Evolutionary conservation across 2,113 vertebrate species (phyloP).

Genomic region (Ariopsis seemanni): DNA sequence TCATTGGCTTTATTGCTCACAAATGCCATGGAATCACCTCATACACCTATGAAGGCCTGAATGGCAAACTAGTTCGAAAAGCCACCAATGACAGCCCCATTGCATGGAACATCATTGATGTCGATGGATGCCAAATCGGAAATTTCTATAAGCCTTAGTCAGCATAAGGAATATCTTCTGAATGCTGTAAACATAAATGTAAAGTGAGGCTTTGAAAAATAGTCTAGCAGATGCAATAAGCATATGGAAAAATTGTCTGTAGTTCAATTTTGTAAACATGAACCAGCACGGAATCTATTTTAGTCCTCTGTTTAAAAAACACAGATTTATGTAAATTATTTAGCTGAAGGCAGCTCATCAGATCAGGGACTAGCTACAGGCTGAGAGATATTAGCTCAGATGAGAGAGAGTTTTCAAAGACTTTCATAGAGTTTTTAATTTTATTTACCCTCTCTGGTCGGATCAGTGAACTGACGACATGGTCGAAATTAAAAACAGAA

Average conservation of each 20-base stretch:
- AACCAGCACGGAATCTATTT: not conserved
- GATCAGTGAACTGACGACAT: not conserved
- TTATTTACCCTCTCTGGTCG: not conserved
- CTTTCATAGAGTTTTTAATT: not conserved
- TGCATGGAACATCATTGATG: no score
- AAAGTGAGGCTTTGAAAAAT: not conserved
- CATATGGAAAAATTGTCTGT: not conserved
- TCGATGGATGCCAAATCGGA: no score
- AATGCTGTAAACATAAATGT: not conserved
- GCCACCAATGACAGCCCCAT: no score
- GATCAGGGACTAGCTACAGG: not conserved
- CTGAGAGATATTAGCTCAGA: not conserved
- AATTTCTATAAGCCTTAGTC: not conserved
- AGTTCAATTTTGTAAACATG: not conserved
- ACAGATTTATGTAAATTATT: not conserved
- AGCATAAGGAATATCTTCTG: not conserved
- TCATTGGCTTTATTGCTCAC: no score
- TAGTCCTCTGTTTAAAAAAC: not conserved
- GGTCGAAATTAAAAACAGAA: not conserved
- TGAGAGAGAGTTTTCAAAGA: not conserved
- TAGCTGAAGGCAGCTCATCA: not conserved
- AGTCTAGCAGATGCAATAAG: not conserved
- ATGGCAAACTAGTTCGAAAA: no score
- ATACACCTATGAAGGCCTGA: no score
- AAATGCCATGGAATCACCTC: no score